Percentiles rank a stretch among this genome's conserved stretches.
Conservation (phyloP, 2,113 vertebrate species). For the Nanorana parkeri region DNA sequence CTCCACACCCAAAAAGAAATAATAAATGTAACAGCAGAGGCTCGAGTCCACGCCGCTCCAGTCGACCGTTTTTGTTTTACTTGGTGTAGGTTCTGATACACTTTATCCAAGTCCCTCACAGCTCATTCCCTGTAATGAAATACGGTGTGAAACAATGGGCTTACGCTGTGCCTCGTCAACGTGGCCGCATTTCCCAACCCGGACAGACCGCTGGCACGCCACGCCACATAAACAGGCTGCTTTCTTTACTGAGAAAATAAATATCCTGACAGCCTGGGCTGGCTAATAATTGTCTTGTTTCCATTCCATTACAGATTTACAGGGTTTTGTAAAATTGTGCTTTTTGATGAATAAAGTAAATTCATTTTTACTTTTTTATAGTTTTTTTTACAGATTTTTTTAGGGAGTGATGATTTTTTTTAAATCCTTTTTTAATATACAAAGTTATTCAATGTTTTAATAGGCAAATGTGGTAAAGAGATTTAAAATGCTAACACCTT, state of each 20-base stretch:
- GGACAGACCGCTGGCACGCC: constrained; percentile 60
- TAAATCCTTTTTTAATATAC: too few relatives aligned
- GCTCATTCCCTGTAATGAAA: constrained; percentile 68
- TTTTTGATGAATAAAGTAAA: too few relatives aligned
- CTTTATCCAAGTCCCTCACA: constrained; percentile 54
- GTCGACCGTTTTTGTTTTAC: constrained; percentile 48
- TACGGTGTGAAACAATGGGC: constrained; percentile 69
- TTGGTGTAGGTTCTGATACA: constrained; percentile 65
- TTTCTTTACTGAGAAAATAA: constrained; percentile 63
- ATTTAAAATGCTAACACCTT: too few relatives aligned
- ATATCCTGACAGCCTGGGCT: constrained; percentile 56
- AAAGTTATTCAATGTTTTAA: too few relatives aligned
- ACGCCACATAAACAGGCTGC: constrained; percentile 62
- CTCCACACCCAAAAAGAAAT: constrained; percentile 67
- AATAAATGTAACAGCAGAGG: constrained; percentile 64
- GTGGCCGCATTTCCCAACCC: constrained; percentile 58
- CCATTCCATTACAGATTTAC: background rate
- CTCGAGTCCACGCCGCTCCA: constrained; percentile 60
- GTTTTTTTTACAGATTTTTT: too few relatives aligned
- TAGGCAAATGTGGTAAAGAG: too few relatives aligned
- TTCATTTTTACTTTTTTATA: too few relatives aligned
- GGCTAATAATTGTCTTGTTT: background rate
- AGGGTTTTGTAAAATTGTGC: too few relatives aligned
- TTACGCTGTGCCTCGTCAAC: constrained; percentile 60
- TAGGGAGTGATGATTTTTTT: too few relatives aligned